These are phyloP conservation scores for Apodemia zela DNA, from an alignment of 2,888 invertebrate species.

Conservation along the genomic window DNA sequence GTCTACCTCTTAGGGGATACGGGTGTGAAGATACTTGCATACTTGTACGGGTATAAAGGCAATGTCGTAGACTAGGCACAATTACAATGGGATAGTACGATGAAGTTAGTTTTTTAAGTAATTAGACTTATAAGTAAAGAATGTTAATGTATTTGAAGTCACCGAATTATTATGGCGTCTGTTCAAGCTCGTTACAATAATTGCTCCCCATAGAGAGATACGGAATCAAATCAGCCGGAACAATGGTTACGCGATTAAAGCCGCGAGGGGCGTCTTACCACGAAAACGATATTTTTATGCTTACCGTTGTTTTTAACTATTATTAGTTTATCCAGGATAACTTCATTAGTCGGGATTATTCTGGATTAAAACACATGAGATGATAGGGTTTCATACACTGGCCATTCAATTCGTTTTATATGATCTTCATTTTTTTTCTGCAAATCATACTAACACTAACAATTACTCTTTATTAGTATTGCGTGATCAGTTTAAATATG, in stretches of 20 bases:
- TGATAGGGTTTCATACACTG: neutral
- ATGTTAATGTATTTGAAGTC: slow-evolving; percentile 6
- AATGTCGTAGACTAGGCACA: too few species aligned
- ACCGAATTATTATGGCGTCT: slow-evolving; percentile 7
- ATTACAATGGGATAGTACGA: too few species aligned
- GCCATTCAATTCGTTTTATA: too few species aligned
- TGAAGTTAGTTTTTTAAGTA: too few species aligned
- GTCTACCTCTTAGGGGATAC: too few species aligned
- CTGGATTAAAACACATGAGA: neutral
- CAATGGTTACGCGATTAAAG: slow-evolving; percentile 72
- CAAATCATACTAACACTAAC: too few species aligned
- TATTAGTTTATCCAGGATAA: neutral
- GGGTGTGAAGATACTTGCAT: too few species aligned
- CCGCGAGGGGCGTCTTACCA: slow-evolving; percentile 54
- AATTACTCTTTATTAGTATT: too few species aligned
- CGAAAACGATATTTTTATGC: slow-evolving; percentile 25
- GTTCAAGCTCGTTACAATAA: slow-evolving; percentile 64
- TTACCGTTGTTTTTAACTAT: slow-evolving; percentile 4
- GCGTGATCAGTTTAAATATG: too few species aligned
- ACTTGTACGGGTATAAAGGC: too few species aligned
- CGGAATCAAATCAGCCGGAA: slow-evolving; percentile 75
- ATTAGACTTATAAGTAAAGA: neutral
- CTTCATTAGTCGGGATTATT: neutral
- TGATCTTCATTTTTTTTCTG: too few species aligned
- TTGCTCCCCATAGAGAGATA: slow-evolving; percentile 71